Evolutionary conservation across 2,797 vertebrate genomes (phyloP).

Genomic region (Menidia menidia): DNA sequence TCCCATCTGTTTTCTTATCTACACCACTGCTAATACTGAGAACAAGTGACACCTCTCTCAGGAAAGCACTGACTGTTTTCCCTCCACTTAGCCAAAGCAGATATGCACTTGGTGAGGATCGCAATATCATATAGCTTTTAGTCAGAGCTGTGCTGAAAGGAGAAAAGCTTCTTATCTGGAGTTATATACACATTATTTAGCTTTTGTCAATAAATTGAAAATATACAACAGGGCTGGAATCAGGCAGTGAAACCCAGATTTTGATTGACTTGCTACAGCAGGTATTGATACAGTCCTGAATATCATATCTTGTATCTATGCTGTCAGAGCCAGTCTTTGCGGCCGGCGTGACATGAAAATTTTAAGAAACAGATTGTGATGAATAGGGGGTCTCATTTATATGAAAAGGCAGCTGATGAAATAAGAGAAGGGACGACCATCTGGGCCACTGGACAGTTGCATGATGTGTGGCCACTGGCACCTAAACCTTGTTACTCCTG

Average conservation of each 20-base stretch:
- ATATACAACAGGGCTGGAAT: background rate
- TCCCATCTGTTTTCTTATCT: constrained; percentile 86
- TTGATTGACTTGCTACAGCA: background rate
- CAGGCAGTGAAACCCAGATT: background rate
- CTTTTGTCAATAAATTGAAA: constrained; percentile 7
- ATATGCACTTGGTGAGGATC: constrained; percentile 29
- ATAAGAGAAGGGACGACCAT: constrained; percentile 11
- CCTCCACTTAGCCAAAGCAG: constrained; percentile 69
- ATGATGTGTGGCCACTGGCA: constrained; percentile 21
- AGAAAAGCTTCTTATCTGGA: constrained; percentile 24
- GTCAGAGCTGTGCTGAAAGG: constrained; percentile 12
- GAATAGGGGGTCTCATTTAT: constrained; percentile 4
- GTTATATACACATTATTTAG: constrained; percentile 20
- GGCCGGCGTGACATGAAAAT: constrained; percentile 5
- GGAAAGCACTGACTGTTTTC: constrained; percentile 69
- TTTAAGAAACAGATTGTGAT: constrained; percentile 17
- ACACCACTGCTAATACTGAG: constrained; percentile 79
- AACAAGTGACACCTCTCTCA: constrained; percentile 82
- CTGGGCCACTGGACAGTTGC: constrained; percentile 5
- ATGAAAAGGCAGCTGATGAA: constrained; percentile 16
- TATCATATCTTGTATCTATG: background rate
- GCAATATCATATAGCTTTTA: constrained; percentile 31
- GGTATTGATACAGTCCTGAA: background rate
- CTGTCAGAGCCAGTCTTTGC: background rate
- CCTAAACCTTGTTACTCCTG: constrained; percentile 37